Conservation (phyloP, 2,113 vertebrate species). For the Zosterops pallidus region DNA sequence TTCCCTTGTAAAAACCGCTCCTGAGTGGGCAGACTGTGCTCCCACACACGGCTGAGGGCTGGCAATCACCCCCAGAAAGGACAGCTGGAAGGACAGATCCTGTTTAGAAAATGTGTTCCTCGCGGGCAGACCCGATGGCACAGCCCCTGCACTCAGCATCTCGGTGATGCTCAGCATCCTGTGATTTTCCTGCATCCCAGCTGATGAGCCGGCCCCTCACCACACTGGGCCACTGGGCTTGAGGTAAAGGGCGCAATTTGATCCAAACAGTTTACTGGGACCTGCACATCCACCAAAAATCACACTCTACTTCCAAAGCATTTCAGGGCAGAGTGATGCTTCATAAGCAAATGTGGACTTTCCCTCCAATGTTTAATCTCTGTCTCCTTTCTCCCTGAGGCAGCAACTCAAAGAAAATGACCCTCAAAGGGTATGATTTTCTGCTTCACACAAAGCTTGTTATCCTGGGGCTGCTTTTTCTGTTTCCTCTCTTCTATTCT, state of each 20-base stretch:
- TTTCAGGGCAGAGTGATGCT: not conserved
- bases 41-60: not conserved
- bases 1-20: not conserved
- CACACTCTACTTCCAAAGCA: not conserved
- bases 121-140: not conserved
- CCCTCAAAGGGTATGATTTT: constrained; percentile 43
- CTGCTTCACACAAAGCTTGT: constrained; percentile 46
- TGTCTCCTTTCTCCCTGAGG: constrained; percentile 36
- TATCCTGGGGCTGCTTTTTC: constrained; percentile 48
- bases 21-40: not conserved
- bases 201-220: fast-evolving
- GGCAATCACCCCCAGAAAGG: not conserved
- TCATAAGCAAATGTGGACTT: not conserved
- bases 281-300: not conserved
- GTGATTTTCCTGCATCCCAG: not conserved
- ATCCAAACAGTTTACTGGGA: not conserved
- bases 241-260: not conserved
- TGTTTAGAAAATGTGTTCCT: not conserved
- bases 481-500: constrained; percentile 18
- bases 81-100: not conserved
- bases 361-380: constrained; percentile 16
- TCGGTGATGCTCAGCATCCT: not conserved
- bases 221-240: fast-evolving
- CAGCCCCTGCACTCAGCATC: not conserved
- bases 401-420: constrained; percentile 45